A percentile compares a stretch with the other conserved stretches of the same genome.
Evolutionary conservation across 2,797 vertebrate genomes (phyloP).

Genomic region (Paratrypauchen microcephalus): DNA sequence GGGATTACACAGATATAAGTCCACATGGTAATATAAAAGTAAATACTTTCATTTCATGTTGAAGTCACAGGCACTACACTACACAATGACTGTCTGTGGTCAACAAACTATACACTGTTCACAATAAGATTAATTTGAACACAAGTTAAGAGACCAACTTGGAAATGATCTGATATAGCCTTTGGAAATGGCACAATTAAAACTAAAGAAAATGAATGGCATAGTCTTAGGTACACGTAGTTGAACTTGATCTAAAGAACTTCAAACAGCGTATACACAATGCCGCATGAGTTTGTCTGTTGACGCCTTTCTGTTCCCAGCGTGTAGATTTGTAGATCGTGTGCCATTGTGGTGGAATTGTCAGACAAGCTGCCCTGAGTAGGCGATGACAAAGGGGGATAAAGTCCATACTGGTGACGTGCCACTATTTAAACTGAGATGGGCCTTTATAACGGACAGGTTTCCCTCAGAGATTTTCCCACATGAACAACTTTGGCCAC

Average conservation of each 20-base stretch:
- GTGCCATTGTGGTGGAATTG: background rate
- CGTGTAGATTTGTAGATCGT: background rate
- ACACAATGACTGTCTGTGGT: background rate
- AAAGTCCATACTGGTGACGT: background rate
- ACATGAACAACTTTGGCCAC: background rate
- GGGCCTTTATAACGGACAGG: background rate
- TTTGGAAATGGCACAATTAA: background rate
- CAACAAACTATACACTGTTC: background rate
- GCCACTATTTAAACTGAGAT: background rate
- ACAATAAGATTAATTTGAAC: background rate
- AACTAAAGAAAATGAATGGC: background rate
- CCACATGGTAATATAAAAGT: no score
- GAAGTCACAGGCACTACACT: no score
- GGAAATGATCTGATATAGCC: background rate
- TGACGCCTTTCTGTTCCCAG: background rate
- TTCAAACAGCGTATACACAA: constrained; percentile 6
- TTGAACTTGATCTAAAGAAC: background rate
- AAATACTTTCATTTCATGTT: no score
- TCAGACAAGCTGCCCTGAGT: background rate
- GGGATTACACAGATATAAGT: no score
- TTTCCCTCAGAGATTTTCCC: background rate
- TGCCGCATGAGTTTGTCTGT: background rate
- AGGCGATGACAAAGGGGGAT: background rate
- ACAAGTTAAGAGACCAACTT: no score
- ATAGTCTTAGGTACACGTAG: background rate